Conservation (phyloP, 1,140 invertebrate genomes). For the Drosophila erecta region DNA sequence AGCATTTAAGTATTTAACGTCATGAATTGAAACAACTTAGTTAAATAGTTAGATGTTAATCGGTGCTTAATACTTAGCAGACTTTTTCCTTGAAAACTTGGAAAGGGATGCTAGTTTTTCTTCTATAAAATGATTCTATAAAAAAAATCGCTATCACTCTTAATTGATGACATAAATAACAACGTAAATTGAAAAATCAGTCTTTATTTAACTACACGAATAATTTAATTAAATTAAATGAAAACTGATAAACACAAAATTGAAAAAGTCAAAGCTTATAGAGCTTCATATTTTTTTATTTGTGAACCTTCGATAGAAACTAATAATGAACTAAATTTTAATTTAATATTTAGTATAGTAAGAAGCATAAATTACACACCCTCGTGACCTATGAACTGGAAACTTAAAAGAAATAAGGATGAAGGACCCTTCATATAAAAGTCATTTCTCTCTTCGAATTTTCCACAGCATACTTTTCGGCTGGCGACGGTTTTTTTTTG, state of each 20-base stretch:
- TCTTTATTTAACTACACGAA: neutral
- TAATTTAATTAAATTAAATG: too few relatives aligned
- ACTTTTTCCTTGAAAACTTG: neutral
- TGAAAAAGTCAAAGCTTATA: too few relatives aligned
- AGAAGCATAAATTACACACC: neutral
- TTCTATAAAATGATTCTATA: neutral
- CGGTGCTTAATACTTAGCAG: too few relatives aligned
- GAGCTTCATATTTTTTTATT: too few relatives aligned
- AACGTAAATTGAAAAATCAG: neutral
- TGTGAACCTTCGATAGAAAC: neutral
- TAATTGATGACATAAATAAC: neutral
- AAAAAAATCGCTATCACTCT: neutral
- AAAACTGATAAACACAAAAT: too few relatives aligned
- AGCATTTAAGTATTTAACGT: neutral
- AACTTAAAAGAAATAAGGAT: neutral
- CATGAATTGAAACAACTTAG: neutral
- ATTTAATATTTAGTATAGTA: neutral
- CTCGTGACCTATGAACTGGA: neutral
- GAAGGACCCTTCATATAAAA: neutral
- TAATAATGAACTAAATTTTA: neutral
- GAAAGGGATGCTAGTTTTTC: too few relatives aligned
- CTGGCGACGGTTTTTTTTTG: constrained; percentile 35
- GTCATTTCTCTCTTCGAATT: constrained; percentile 5
- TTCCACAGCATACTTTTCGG: constrained; percentile 65
- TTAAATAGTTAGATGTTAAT: neutral